Conservation (phyloP, 2,113 vertebrate genomes). For the Montifringilla adamsi region DNA sequence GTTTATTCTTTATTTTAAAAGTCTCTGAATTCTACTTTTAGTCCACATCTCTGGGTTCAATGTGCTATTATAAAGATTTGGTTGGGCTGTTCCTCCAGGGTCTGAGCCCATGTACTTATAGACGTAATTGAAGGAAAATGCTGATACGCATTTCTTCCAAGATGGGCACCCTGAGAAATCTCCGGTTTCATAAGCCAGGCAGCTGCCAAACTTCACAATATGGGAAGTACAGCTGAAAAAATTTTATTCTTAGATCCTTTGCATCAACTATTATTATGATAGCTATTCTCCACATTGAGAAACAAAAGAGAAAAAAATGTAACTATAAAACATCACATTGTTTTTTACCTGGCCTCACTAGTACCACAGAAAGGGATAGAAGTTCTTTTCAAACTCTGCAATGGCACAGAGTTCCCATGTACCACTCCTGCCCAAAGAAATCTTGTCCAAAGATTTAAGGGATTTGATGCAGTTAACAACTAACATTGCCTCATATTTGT, state of each 20-base stretch:
- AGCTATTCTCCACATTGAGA: neutral
- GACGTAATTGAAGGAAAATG: neutral
- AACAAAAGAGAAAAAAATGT: neutral
- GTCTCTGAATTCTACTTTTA: neutral
- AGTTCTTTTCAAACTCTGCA: neutral
- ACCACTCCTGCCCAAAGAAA: neutral
- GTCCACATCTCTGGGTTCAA: neutral
- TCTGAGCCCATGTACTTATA: neutral
- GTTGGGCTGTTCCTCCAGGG: neutral
- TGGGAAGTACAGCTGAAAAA: neutral
- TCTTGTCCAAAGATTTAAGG: neutral
- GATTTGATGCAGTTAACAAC: neutral
- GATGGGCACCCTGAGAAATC: neutral
- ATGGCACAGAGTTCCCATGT: neutral
- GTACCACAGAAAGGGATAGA: neutral
- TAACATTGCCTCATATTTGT: neutral
- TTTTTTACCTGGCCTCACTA: neutral
- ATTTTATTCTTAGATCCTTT: neutral
- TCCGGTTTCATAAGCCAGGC: neutral
- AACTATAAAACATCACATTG: neutral
- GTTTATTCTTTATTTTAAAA: neutral
- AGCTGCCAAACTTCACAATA: neutral
- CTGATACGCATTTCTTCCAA: neutral
- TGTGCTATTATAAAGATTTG: neutral
- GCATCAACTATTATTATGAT: neutral